Evolutionary conservation across 2,113 vertebrate genomes (phyloP), one percentile per base, ranked within the genome.

Genomic region (Poeciliopsis prolifica): DNA sequence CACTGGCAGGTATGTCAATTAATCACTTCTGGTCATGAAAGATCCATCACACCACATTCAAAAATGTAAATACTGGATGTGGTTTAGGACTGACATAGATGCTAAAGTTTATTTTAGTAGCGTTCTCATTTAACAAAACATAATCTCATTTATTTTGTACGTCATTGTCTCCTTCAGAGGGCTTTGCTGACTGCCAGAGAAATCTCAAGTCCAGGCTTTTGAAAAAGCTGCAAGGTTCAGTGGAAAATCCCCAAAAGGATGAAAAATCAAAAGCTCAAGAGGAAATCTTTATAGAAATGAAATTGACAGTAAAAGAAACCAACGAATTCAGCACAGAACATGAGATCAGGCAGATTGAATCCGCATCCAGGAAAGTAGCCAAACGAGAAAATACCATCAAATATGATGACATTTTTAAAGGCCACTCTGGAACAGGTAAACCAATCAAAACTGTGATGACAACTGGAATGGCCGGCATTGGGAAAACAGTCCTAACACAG

Each of bases 321-420:
- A 37, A 26, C 35, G 70, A 73, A 24, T 61, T 70, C 48, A 77
- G 62, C 12, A 22, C 17, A 5, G 65, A 82, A 68, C 69, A 86
- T 30, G 70, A 84, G 67, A 42, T 85, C 71, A 78, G 40, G 76
- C 62, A 29, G 28, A 67, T 85, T 26, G 84, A 87, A 76, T 37
- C 24, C 19, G 28, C 68, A 24, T 74, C 33, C 65, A 78, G 65
- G 54, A 80, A 68, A 64, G 15, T 42, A 70, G 14, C 7, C 17
- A 72, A 40, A 62, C 33, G 48, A 75, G 75, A 81, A 66, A 76
- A 67, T 74, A 62, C 8, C 29, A 60, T 77, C 61, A 64, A 28
- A 48, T 24, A 30, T 22, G 65, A 65, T 48, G 28, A 69, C 8
- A 61, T 77, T 42, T 76, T 69, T 22, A 64, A 54, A 69, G 17